Conservation (phyloP, 2,888 invertebrate species). For the Anoplius nigerrimus region DNA sequence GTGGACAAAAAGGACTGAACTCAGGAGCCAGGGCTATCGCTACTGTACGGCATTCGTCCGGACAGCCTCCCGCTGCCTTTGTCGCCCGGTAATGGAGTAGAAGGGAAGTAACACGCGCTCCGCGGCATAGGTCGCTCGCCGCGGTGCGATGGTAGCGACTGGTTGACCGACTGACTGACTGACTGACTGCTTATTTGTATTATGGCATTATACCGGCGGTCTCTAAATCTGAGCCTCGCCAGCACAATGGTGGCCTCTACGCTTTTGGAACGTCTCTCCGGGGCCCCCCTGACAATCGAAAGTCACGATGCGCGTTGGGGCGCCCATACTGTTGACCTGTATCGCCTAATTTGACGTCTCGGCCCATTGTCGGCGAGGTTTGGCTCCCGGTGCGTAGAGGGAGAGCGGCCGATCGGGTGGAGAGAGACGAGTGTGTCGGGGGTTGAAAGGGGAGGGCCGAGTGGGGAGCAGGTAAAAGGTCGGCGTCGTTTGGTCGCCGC, state of each 20-base stretch:
- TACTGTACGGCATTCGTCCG: conserved; percentile 12
- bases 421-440: background rate
- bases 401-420: conserved; percentile 12
- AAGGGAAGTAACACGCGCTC: conserved; percentile 55
- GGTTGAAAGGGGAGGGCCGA: background rate
- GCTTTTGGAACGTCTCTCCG: conserved; percentile 12
- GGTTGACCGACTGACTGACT: conserved; percentile 55
- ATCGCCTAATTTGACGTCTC: conserved; percentile 67
- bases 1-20: too few species aligned
- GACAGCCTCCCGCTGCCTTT: conserved; percentile 41
- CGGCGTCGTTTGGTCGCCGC: conserved; percentile 19
- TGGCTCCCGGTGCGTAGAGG: conserved; percentile 18
- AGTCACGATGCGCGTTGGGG: conserved; percentile 49
- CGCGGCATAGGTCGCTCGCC: conserved; percentile 42
- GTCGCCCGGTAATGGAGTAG: conserved; percentile 38
- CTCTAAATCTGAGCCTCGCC: conserved; percentile 25
- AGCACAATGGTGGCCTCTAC: conserved; percentile 1
- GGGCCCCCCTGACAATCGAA: conserved; percentile 22
- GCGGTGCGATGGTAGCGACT: conserved; percentile 43
- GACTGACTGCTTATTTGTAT: conserved; percentile 59
- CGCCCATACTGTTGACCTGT: conserved; percentile 69
- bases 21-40: too few species aligned
- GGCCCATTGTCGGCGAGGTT: conserved; percentile 47
- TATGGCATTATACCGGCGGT: conserved; percentile 53
- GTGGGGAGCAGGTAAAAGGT: conserved; percentile 20